A percentile compares a stretch with the other conserved stretches of the same genome.
These are phyloP conservation scores for Mormyrops attenuatus DNA, from an alignment of 2,797 vertebrate genomes.

Conservation along the genomic window DNA sequence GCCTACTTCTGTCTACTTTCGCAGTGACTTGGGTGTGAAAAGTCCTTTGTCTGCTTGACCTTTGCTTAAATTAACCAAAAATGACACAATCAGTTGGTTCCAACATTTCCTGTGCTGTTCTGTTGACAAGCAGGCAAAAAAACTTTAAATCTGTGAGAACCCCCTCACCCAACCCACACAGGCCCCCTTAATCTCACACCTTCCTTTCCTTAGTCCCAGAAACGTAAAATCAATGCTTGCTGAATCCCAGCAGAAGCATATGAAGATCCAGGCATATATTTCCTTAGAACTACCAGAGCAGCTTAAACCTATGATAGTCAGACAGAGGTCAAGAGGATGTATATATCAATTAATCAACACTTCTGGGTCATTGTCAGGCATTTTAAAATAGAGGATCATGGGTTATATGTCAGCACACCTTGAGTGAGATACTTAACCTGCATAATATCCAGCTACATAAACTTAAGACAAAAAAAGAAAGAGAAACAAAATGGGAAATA, in stretches of 20 bases:
- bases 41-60: neutral
- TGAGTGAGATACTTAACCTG: neutral
- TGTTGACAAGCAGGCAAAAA: neutral
- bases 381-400: neutral
- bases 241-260: neutral
- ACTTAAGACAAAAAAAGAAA: neutral
- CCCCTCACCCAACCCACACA: neutral
- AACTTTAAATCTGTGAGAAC: neutral
- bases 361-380: neutral
- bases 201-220: neutral
- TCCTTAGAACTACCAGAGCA: neutral
- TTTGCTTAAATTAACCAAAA: constrained; percentile 4
- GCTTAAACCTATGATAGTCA: neutral
- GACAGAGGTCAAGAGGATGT: neutral
- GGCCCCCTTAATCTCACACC: neutral
- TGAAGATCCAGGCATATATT: neutral
- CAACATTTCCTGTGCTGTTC: neutral
- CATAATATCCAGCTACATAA: neutral
- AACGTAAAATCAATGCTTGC: neutral
- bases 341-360: constrained; percentile 1
- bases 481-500: neutral
- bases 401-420: neutral
- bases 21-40: neutral
- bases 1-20: neutral
- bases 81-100: neutral